These are phyloP conservation scores for Platysteira castanea DNA, from an alignment of 2,113 vertebrate genomes.

Conservation along the genomic window DNA sequence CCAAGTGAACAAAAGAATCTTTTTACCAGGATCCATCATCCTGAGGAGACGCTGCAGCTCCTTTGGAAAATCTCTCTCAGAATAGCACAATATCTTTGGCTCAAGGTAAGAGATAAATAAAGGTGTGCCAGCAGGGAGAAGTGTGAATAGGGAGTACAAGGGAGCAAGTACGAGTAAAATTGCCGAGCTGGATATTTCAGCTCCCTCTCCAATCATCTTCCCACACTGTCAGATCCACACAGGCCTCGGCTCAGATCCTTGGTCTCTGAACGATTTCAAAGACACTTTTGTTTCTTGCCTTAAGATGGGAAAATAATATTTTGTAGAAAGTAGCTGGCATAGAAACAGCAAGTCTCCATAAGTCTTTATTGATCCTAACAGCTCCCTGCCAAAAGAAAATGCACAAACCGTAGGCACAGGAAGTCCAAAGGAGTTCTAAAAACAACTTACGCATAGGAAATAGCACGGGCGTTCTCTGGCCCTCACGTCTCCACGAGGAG, in stretches of 20 bases:
- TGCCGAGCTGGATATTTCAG: not conserved
- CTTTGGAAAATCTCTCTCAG: not conserved
- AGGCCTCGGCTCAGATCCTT: not conserved
- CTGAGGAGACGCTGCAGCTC: not conserved
- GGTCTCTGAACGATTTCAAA: not conserved
- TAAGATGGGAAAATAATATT: not conserved
- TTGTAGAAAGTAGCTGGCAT: not conserved
- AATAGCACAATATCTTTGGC: not conserved
- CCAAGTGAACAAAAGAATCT: not conserved
- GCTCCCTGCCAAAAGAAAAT: not conserved
- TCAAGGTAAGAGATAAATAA: constrained; percentile 9
- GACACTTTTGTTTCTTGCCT: not conserved
- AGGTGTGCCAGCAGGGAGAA: not conserved
- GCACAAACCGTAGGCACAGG: accelerated
- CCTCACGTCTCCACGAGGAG: not conserved
- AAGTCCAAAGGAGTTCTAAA: not conserved
- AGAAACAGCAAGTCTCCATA: not conserved
- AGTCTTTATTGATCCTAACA: not conserved
- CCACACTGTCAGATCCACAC: not conserved
- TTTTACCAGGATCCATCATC: not conserved
- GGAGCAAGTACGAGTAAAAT: not conserved
- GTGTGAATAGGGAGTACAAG: not conserved
- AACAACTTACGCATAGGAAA: accelerated
- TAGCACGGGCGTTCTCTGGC: not conserved
- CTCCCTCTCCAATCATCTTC: not conserved